These are phyloP conservation scores for Anastatus disparis DNA, from an alignment of 1,140 invertebrate genomes.

Conservation along the genomic window DNA sequence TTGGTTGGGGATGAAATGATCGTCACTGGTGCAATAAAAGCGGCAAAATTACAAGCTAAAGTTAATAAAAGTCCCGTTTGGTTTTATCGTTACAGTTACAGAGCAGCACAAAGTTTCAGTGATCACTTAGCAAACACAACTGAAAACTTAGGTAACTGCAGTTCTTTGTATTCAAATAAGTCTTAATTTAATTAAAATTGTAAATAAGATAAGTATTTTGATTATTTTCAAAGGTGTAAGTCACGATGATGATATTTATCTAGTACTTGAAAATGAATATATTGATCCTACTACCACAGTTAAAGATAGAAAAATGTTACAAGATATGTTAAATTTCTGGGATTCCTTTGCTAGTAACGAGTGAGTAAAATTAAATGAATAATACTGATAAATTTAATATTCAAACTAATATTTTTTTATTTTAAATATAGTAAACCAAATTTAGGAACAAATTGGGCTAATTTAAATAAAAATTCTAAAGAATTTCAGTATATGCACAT, in stretches of 20 bases:
- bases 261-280: not conserved
- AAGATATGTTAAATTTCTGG: not conserved
- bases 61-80: constrained; percentile 67
- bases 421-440: not conserved
- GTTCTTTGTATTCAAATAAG: no score
- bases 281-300: not conserved
- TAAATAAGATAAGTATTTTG: no score
- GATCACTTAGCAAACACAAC: constrained; percentile 47
- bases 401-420: not conserved
- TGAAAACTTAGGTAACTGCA: no score
- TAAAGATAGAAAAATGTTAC: not conserved
- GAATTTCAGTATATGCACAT: not conserved
- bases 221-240: not conserved
- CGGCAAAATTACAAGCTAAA: constrained; percentile 65
- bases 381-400: not conserved
- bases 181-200: no score
- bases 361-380: not conserved
- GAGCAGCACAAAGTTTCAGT: constrained; percentile 63
- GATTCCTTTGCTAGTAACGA: not conserved
- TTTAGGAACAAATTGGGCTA: not conserved
- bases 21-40: constrained; percentile 59
- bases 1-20: not conserved
- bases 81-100: constrained; percentile 68
- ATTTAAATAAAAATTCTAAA: not conserved
- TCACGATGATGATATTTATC: not conserved